Conservation (phyloP, 1,140 invertebrate genomes). For the Arion vulgaris region DNA sequence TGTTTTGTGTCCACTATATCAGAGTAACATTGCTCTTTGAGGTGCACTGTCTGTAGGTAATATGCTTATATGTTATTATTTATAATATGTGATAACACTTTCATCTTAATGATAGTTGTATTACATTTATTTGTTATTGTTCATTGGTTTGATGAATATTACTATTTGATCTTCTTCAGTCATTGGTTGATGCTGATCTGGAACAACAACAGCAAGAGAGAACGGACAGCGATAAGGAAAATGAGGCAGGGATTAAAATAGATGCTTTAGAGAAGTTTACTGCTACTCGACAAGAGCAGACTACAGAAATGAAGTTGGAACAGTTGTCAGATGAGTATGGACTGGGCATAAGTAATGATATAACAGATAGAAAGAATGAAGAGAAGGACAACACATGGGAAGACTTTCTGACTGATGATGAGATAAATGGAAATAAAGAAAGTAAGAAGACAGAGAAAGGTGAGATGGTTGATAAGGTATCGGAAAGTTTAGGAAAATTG, state of each 20-base stretch:
- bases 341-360: too few species aligned
- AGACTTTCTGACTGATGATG: conserved; percentile 26
- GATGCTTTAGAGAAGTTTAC: background rate
- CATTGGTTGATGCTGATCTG: background rate
- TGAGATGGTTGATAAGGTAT: background rate
- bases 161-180: background rate
- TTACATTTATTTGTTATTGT: too few species aligned
- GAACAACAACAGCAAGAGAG: background rate
- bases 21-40: too few species aligned
- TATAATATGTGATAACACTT: too few species aligned
- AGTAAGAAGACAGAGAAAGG: background rate
- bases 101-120: too few species aligned
- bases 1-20: too few species aligned
- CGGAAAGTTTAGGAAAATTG: background rate
- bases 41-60: too few species aligned
- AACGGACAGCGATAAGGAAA: conserved; percentile 34
- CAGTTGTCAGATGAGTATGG: too few species aligned
- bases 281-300: background rate
- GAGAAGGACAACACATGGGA: conserved; percentile 20
- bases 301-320: background rate
- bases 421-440: background rate
- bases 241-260: background rate
- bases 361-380: background rate
- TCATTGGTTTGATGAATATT: too few species aligned
- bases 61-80: too few species aligned